Evolutionary conservation across 2,888 invertebrate species (phyloP).

Genomic region (Octodonta nipae): DNA sequence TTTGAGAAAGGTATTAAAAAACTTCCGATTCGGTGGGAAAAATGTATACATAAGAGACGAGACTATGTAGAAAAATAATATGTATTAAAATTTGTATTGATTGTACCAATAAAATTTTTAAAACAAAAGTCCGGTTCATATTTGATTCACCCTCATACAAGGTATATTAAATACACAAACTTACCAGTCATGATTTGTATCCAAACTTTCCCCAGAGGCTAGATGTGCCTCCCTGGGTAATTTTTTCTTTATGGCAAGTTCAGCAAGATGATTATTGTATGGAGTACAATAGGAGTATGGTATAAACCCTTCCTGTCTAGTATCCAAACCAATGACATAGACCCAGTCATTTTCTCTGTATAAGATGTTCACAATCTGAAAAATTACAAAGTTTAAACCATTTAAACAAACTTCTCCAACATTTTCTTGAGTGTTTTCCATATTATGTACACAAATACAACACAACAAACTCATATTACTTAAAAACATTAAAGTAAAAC

Average conservation of each 20-base stretch:
- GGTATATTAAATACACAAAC: conserved; percentile 4
- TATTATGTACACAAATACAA: too few species aligned
- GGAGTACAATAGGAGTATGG: conserved; percentile 89
- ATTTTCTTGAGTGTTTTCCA: too few species aligned
- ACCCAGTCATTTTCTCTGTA: conserved; percentile 96
- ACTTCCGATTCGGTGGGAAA: too few species aligned
- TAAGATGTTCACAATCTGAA: conserved; percentile 74
- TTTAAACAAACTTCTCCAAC: too few species aligned
- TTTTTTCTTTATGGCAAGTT: conserved; percentile 76
- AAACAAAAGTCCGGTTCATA: not conserved
- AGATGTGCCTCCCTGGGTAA: conserved; percentile 54
- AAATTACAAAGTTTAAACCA: too few species aligned
- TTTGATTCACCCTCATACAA: not conserved
- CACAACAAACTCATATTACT: too few species aligned
- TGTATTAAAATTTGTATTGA: too few species aligned
- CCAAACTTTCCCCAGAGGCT: conserved; percentile 42
- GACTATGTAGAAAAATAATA: too few species aligned
- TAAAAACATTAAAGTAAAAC: too few species aligned
- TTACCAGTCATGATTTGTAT: conserved; percentile 46
- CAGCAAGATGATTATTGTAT: conserved; percentile 62
- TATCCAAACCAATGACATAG: conserved; percentile 83
- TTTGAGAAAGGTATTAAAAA: too few species aligned
- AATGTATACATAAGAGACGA: too few species aligned
- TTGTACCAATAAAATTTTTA: too few species aligned
- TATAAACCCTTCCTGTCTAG: conserved; percentile 84